phyloP scores from a whole-genome alignment of 2,888 invertebrate species.

The Esperia sulphurella region DNA sequence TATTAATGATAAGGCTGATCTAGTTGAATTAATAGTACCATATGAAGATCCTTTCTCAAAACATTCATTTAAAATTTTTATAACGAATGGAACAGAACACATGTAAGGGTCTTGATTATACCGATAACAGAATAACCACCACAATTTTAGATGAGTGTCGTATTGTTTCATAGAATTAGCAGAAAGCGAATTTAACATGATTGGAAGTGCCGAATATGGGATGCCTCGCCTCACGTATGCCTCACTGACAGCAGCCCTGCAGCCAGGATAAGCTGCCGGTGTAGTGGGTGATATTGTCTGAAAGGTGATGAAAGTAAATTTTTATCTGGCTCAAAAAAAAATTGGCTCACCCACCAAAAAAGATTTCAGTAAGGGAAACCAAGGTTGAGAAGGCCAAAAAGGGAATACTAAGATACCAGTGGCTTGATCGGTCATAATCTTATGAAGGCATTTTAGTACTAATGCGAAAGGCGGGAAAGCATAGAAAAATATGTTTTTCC shows the following conservation, averaged over 20 bases:
- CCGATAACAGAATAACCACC: slow-evolving; percentile 7
- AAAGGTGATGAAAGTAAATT: slow-evolving; percentile 8
- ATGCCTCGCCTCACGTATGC: background rate
- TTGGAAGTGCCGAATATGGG: slow-evolving; percentile 1
- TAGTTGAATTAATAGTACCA: slow-evolving; percentile 8
- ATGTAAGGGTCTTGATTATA: background rate
- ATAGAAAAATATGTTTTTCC: slow-evolving; percentile 10
- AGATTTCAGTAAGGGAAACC: slow-evolving; percentile 6
- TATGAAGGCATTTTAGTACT: slow-evolving; percentile 9
- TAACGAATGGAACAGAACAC: background rate
- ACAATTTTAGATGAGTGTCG: slow-evolving; percentile 7
- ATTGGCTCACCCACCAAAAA: background rate
- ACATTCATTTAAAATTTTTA: slow-evolving; percentile 2
- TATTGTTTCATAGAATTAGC: slow-evolving; percentile 15
- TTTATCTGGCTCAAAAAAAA: background rate
- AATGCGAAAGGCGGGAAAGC: slow-evolving; percentile 15
- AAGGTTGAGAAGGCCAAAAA: slow-evolving; percentile 12
- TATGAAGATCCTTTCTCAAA: slow-evolving; percentile 1
- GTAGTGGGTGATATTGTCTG: slow-evolving; percentile 4
- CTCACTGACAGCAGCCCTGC: slow-evolving; percentile 3
- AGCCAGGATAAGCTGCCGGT: slow-evolving; percentile 16
- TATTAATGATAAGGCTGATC: slow-evolving; percentile 7
- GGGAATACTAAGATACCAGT: slow-evolving; percentile 11
- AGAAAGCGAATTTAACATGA: slow-evolving; percentile 12
- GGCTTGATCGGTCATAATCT: slow-evolving; percentile 12